Evolutionary conservation across 2,888 invertebrate genomes (phyloP).

Genomic region (Parnassius mnemosyne): DNA sequence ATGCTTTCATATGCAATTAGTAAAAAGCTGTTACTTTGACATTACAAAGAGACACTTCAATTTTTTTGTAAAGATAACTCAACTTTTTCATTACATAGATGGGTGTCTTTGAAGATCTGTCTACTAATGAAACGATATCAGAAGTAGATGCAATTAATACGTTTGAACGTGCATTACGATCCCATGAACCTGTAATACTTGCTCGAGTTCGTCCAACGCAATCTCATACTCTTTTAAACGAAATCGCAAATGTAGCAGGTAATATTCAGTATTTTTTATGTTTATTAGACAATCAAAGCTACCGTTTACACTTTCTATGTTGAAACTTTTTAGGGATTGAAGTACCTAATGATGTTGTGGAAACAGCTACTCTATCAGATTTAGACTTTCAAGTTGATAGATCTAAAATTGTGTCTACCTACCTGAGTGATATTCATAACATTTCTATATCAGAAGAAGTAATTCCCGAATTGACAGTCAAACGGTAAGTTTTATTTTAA

Average conservation of each 20-base stretch:
- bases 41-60: too few species aligned
- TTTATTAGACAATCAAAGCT: too few species aligned
- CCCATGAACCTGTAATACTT: conserved; percentile 6
- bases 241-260: conserved; percentile 16
- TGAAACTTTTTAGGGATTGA: conserved; percentile 29
- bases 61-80: too few species aligned
- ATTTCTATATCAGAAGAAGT: conserved; percentile 28
- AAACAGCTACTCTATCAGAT: conserved; percentile 32
- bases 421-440: conserved; percentile 31
- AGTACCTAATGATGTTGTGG: conserved; percentile 25
- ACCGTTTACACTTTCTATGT: not conserved
- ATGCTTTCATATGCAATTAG: too few species aligned
- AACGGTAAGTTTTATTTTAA: conserved; percentile 32
- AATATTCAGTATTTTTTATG: not conserved
- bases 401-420: conserved; percentile 28
- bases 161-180: conserved; percentile 18
- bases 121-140: not conserved
- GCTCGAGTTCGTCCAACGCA: not conserved
- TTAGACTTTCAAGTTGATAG: conserved; percentile 31
- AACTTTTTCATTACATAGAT: conserved; percentile 2
- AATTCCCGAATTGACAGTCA: conserved; percentile 31
- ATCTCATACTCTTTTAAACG: conserved; percentile 1
- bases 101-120: not conserved
- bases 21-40: too few species aligned
- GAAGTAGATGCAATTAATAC: conserved; percentile 11